Percentiles rank a stretch among this genome's conserved stretches.
Conservation (phyloP, 2,113 vertebrate species). For the Tyrannus savana region DNA sequence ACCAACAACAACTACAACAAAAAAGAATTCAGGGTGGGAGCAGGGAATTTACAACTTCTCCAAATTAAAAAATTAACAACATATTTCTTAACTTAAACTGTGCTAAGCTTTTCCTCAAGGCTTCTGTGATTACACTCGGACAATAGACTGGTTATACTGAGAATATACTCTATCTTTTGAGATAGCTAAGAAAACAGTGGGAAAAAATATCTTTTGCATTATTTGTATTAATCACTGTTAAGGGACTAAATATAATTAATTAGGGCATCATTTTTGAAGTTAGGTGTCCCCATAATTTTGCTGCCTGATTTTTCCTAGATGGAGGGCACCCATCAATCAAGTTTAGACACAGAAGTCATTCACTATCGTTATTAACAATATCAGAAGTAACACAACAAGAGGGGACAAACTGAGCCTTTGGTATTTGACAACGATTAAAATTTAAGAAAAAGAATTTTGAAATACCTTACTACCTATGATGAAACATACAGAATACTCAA, state of each 20-base stretch:
- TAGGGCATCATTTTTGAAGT: neutral
- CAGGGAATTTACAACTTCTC: neutral
- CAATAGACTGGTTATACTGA: neutral
- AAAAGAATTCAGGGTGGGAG: neutral
- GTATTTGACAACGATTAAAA: conserved; percentile 23
- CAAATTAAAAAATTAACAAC: neutral
- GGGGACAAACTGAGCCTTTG: conserved; percentile 48
- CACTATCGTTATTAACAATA: neutral
- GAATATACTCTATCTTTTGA: neutral
- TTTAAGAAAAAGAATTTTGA: neutral
- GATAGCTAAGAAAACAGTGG: neutral
- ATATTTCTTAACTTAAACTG: neutral
- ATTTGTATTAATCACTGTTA: neutral
- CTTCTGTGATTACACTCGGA: neutral
- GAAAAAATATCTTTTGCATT: neutral
- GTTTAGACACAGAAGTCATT: neutral
- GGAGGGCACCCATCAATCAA: conserved; percentile 22
- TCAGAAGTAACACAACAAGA: conserved; percentile 1
- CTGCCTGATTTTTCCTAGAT: conserved; percentile 2
- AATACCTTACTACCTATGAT: neutral
- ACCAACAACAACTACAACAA: neutral
- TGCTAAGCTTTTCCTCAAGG: neutral
- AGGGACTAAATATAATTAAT: neutral
- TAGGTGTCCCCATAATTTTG: neutral
- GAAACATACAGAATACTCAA: conserved; percentile 10